Conservation (phyloP, 2,797 vertebrate genomes). For the Hapalemur alaotrensis region DNA sequence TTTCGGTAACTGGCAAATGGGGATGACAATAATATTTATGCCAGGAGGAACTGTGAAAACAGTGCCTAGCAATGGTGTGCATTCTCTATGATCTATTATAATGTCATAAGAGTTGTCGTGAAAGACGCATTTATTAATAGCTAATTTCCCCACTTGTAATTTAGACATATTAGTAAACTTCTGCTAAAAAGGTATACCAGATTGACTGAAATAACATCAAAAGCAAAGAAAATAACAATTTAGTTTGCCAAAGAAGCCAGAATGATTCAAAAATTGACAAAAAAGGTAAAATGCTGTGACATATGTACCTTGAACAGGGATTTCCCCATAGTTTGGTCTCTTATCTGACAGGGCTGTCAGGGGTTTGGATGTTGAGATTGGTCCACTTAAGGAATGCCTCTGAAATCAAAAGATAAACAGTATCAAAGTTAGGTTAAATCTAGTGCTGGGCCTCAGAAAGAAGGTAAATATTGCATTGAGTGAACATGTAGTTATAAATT, state of each 20-base stretch:
- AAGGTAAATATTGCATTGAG: neutral
- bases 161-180: neutral
- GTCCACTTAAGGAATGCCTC: constrained; percentile 94
- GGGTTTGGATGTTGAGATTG: constrained; percentile 91
- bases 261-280: neutral
- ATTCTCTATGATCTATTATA: neutral
- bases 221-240: neutral
- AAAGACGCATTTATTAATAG: neutral
- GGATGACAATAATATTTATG: neutral
- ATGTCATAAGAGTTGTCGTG: neutral
- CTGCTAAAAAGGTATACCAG: neutral
- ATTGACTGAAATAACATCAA: neutral
- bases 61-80: neutral
- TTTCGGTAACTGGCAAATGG: neutral
- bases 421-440: neutral
- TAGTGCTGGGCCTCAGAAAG: neutral
- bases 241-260: neutral
- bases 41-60: neutral
- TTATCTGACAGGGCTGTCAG: constrained; percentile 93
- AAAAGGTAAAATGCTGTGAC: neutral
- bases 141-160: neutral
- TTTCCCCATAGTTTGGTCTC: constrained; percentile 93
- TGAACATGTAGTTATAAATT: neutral
- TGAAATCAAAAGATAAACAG: constrained; percentile 81
- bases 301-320: constrained; percentile 91